phyloP scores from a whole-genome alignment of 2,113 vertebrate species.

The Epinephelus lanceolatus region DNA sequence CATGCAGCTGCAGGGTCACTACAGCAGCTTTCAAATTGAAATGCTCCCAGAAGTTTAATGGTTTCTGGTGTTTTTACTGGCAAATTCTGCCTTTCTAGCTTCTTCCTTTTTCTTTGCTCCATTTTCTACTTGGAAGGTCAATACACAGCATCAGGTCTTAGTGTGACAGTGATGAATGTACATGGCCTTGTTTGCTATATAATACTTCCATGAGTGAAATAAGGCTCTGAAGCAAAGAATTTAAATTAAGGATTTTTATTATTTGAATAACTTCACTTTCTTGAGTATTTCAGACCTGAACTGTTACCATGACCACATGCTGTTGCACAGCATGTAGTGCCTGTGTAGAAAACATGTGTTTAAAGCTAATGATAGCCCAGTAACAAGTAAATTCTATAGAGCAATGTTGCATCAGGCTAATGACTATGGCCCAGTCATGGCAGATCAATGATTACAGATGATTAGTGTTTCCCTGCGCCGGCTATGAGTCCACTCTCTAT shows the following conservation, averaged over 20 bases:
- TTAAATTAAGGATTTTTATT: neutral
- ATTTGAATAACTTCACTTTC: neutral
- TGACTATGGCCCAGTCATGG: slow-evolving; percentile 44
- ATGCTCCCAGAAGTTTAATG: neutral
- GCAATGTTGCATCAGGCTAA: slow-evolving; percentile 66
- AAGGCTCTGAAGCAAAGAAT: neutral
- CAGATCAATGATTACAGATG: slow-evolving; percentile 69
- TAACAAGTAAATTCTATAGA: slow-evolving; percentile 40
- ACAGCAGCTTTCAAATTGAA: neutral
- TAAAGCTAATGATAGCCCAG: slow-evolving; percentile 43
- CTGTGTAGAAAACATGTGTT: slow-evolving; percentile 20
- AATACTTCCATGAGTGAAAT: neutral
- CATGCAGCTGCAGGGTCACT: neutral
- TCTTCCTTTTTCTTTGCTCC: neutral
- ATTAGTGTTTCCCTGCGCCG: slow-evolving; percentile 53
- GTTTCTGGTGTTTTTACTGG: neutral
- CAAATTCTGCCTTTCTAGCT: neutral
- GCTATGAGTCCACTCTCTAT: slow-evolving; percentile 54
- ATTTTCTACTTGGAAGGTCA: slow-evolving; percentile 12
- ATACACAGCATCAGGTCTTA: neutral
- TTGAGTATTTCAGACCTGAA: neutral
- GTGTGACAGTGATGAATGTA: slow-evolving; percentile 30
- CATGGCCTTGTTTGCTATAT: slow-evolving; percentile 16
- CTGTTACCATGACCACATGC: slow-evolving; percentile 11
- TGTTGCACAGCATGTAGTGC: slow-evolving; percentile 13